Evolutionary conservation across 2,797 vertebrate genomes (phyloP), one percentile per base, ranked within the genome.

Genomic region (Molossus alvarezi): DNA sequence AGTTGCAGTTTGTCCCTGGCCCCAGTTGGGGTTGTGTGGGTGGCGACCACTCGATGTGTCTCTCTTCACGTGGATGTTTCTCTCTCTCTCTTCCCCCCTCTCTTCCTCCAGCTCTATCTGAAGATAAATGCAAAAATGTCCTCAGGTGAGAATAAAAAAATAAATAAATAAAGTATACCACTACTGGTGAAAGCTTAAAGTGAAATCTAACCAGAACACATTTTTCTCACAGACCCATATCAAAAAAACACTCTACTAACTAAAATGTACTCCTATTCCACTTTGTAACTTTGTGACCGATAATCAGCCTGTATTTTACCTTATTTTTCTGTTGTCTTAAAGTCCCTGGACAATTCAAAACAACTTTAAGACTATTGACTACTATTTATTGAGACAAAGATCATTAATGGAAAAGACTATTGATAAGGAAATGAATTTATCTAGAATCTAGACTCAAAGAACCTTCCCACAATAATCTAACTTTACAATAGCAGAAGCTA

Each of bases 151-250:
- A 33, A 33, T 33, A 33, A 33, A 33, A 33, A 33, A 33, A 33
- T 33, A 33, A 37, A 33, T 33, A 33, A 37, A 51, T 45, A 65
- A 77, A 53, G 15, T 17, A 48, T 20, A 29, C 25, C 5, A 86
- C 53, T 86, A 90, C 4, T 64, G 15, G 20, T 37, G 87, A 90
- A 85, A 85, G 41, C 41, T 81, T 65, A 71, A 84, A 64, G 29
- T 77, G 67, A 92, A 96, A 92, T 75, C 85, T 80, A 85, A 55
- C 13, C 41, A 83, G 62, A 79, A 87, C 17, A n/a, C 69, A 84
- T 33, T 91, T 83, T 72, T 87, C 29, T 93, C 29, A 87, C 25
- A 27, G 18, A 90, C 90, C 33, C 8, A 11, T 29, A 75, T 41
- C 25, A 72, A 87, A 60, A 65, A 86, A 90, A 65, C 41, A 64